Percentiles rank a stretch among this genome's conserved stretches.
Conservation (phyloP, 2,113 vertebrate species). For the Brevimyrus niger region DNA sequence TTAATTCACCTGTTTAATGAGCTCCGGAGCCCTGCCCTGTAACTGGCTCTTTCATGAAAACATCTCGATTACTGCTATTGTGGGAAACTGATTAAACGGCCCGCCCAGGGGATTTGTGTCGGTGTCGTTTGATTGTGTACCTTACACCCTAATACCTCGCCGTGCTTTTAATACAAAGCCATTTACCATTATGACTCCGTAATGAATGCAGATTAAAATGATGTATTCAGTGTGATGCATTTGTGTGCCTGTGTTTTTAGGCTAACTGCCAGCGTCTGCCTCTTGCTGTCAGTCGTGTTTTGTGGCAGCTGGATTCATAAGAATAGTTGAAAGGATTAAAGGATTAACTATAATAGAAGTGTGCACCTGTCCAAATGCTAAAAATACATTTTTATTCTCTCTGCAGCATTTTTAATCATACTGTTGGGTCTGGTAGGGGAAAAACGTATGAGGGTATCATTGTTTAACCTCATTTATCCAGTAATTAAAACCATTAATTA, state of each 20-base stretch:
- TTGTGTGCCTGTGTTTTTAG: not conserved
- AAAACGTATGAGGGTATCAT: not conserved
- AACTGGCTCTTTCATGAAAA: not conserved
- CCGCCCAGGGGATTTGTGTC: not conserved
- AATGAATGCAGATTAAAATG: not conserved
- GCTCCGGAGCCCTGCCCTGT: not conserved
- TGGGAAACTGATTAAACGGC: not conserved
- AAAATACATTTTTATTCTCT: not conserved
- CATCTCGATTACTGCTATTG: not conserved
- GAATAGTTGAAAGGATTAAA: constrained; percentile 5
- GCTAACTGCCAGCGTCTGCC: not conserved
- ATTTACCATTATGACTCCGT: not conserved
- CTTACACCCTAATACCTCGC: not conserved
- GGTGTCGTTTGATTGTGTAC: not conserved
- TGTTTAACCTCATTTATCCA: not conserved
- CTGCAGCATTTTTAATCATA: not conserved
- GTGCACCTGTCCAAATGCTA: not conserved
- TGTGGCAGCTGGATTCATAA: not conserved
- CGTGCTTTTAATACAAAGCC: not conserved
- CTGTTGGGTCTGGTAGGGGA: not conserved
- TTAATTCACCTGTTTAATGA: not conserved
- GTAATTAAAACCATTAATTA: not conserved
- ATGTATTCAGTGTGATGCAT: not conserved
- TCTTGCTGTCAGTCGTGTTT: not conserved
- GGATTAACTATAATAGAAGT: not conserved